phyloP scores from a whole-genome alignment of 2,888 invertebrate genomes.

The Heliconius hortense region DNA sequence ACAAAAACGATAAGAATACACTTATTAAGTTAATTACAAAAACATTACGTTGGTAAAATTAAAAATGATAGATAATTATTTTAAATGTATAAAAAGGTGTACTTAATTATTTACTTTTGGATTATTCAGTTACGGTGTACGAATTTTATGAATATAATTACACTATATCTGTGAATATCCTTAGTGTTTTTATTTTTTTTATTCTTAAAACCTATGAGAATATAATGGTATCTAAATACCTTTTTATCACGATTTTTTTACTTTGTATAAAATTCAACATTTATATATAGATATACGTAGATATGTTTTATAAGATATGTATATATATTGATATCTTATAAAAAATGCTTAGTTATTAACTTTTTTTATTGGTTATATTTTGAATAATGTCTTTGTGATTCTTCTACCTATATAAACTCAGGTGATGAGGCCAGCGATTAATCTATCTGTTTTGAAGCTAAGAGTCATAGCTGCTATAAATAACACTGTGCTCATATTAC shows the following conservation, averaged over 20 bases:
- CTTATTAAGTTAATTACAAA: neutral
- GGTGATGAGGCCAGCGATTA: slow-evolving; percentile 3
- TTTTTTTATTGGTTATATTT: neutral
- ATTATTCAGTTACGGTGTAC: neutral
- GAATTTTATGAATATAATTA: neutral
- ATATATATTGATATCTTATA: no score
- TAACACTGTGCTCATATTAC: neutral
- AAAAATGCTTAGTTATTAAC: neutral
- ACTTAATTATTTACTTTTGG: neutral
- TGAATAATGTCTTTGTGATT: neutral
- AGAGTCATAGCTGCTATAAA: slow-evolving; percentile 6
- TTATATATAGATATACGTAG: no score
- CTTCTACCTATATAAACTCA: neutral
- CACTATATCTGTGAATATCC: neutral
- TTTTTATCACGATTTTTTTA: no score
- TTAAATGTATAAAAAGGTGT: neutral
- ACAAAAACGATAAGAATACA: neutral
- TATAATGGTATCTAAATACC: no score
- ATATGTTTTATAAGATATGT: no score
- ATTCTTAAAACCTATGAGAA: neutral
- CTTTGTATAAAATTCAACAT: no score
- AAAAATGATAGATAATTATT: neutral
- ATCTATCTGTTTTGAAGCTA: neutral
- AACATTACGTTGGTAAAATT: neutral
- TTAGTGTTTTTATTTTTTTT: neutral